Base-by-base conservation (phyloP, 2,888 invertebrate genomes). In the Eupithecia pulchellata region DNA sequence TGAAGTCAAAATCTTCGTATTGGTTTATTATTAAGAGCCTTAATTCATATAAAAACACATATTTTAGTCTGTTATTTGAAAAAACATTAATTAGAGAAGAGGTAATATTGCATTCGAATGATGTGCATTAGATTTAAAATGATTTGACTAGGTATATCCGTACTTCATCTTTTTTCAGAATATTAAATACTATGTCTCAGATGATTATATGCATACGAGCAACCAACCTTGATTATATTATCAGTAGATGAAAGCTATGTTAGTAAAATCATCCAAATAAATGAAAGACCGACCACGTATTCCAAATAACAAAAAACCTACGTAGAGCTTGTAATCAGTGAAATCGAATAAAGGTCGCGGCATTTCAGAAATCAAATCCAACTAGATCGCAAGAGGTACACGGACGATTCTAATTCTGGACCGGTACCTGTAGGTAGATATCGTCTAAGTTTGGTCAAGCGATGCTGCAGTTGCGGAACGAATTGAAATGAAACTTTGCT, bases 301-400 rank as follows among this genome's bases (percentile, higher is more conserved):
- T 20, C 20, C 14, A 29, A 55, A 27, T 6, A 57, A 6, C 29
- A 8, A 57, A 29, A 29, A 52, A 1, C n/a, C n/a, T 29, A 29
- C 58, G n/a, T 32, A 11, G 11, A 60, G 9, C 32, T 3, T 60
- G 32, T 32, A 60, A 60, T 60, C 58, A 60, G n/a, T 32, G 58
- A 11, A 60, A 60, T 60, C 32, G 32, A 60, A 30, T 30, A 60
- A 64, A 52, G 47, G 30, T 32, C 64, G 30, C 30, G 36, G 47
- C 47, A 29, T 64, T 64, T 64, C 63, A 47, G 25, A 32, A 52
- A 64, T 30, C 25, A 3, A 64, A 64, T 32, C 30, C 11, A 60
- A 60, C 58, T 20, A 11, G 30, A 30, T 17, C 32, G 11, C 20
- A 32, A 30, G 58, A 32, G 58, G n/a, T 30, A 60, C 2, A 47